Evolutionary conservation across 2,888 invertebrate species (phyloP).

Genomic region (Heliconius hortense): DNA sequence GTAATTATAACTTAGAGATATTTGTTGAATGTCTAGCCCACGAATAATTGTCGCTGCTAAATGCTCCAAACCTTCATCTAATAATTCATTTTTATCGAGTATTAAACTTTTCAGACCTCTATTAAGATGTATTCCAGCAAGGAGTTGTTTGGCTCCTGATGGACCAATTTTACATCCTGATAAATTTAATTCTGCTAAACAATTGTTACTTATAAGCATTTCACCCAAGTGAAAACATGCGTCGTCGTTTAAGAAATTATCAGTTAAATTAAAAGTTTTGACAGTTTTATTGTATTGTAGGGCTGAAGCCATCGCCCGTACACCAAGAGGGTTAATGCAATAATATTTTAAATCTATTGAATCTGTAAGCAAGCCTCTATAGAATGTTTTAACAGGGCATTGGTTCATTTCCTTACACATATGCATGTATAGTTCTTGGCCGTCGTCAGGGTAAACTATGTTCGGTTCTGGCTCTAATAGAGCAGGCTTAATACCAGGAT

Average conservation of each 20-base stretch:
- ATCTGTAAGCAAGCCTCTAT: slow-evolving; percentile 52
- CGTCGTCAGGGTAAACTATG: slow-evolving; percentile 59
- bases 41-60: slow-evolving; percentile 51
- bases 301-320: slow-evolving; percentile 64
- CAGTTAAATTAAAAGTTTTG: slow-evolving; percentile 56
- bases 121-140: slow-evolving; percentile 51
- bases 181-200: slow-evolving; percentile 57
- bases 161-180: slow-evolving; percentile 65
- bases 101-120: slow-evolving; percentile 52
- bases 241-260: slow-evolving; percentile 63
- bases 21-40: slow-evolving; percentile 53
- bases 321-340: slow-evolving; percentile 58
- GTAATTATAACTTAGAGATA: slow-evolving; percentile 59
- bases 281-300: slow-evolving; percentile 59
- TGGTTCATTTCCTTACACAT: slow-evolving; percentile 62
- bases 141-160: slow-evolving; percentile 51
- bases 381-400: slow-evolving; percentile 56
- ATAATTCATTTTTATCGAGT: slow-evolving; percentile 56
- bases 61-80: slow-evolving; percentile 54
- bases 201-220: slow-evolving; percentile 57
- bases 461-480: slow-evolving; percentile 51
- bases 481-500: slow-evolving; percentile 65
- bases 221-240: slow-evolving; percentile 65
- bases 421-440: slow-evolving; percentile 62
- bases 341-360: slow-evolving; percentile 65